Evolutionary conservation across 2,888 invertebrate species (phyloP).

Genomic region (Meiosimyza platycephala): DNA sequence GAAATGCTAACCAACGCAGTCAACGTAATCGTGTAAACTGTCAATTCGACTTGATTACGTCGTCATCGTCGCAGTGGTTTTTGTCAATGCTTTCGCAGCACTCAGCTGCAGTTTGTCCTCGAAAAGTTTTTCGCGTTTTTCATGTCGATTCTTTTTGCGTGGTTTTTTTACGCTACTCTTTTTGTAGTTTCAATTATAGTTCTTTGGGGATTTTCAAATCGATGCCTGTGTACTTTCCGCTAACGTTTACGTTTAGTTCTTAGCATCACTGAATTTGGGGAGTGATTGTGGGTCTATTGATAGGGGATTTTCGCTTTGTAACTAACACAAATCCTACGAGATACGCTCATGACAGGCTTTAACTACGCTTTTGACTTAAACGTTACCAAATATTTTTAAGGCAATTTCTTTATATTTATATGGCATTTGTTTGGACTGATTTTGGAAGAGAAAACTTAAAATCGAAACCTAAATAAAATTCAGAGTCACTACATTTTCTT

Average conservation of each 20-base stretch:
- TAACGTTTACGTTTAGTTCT: too few species aligned
- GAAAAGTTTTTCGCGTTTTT: neutral
- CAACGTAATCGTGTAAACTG: constrained; percentile 8
- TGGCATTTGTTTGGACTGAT: too few species aligned
- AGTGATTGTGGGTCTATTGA: too few species aligned
- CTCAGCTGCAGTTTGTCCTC: too few species aligned
- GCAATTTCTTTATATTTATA: too few species aligned
- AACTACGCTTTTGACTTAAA: neutral
- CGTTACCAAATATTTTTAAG: neutral
- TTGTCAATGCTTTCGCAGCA: too few species aligned
- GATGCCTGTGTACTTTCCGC: neutral
- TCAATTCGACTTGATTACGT: neutral
- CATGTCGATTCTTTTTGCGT: neutral
- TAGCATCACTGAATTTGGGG: too few species aligned
- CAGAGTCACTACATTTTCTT: too few species aligned
- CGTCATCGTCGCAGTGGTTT: too few species aligned
- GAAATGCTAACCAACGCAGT: too few species aligned
- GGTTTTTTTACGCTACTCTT: neutral
- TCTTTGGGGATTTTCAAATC: constrained; percentile 20
- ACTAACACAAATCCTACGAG: neutral
- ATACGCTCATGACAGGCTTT: neutral
- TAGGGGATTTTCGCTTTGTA: neutral
- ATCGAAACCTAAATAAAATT: too few species aligned
- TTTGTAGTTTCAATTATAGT: constrained; percentile 26
- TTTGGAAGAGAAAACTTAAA: too few species aligned